Evolutionary conservation across 2,797 vertebrate species (phyloP).

Genomic region (Linurgus olivaceus): DNA sequence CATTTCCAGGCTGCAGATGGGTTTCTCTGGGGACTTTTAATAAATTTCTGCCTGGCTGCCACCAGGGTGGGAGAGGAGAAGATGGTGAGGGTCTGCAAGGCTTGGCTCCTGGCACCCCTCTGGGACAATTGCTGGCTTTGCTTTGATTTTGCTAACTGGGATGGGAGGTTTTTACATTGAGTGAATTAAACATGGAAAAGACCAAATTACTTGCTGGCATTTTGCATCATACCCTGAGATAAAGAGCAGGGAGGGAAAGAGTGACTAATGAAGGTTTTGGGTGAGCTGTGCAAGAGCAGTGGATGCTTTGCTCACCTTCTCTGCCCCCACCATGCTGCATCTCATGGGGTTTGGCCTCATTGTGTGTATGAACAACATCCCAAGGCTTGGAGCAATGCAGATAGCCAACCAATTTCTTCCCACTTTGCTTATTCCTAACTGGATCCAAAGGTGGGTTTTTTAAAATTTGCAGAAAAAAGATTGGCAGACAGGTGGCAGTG

Average conservation of each 20-base stretch:
- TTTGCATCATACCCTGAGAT: neutral
- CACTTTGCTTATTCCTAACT: neutral
- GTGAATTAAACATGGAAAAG: neutral
- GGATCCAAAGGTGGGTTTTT: neutral
- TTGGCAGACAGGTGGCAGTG: neutral
- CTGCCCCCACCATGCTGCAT: fast-evolving
- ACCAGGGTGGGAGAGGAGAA: neutral
- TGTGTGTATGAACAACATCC: neutral
- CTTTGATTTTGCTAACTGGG: neutral
- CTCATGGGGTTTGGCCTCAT: neutral
- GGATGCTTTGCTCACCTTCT: neutral
- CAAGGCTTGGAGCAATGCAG: neutral
- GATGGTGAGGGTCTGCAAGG: neutral
- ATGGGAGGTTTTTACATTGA: neutral
- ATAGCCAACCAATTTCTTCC: neutral
- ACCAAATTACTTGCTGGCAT: neutral
- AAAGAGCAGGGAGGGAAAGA: neutral
- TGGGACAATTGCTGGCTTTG: fast-evolving
- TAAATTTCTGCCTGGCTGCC: neutral
- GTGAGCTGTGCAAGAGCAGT: neutral
- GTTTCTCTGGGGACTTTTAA: neutral
- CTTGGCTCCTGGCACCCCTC: neutral
- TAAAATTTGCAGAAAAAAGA: neutral
- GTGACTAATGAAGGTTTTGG: neutral
- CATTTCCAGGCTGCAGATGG: neutral